phyloP scores from a whole-genome alignment of 2,888 invertebrate genomes.

The Adelognathus sp. region DNA sequence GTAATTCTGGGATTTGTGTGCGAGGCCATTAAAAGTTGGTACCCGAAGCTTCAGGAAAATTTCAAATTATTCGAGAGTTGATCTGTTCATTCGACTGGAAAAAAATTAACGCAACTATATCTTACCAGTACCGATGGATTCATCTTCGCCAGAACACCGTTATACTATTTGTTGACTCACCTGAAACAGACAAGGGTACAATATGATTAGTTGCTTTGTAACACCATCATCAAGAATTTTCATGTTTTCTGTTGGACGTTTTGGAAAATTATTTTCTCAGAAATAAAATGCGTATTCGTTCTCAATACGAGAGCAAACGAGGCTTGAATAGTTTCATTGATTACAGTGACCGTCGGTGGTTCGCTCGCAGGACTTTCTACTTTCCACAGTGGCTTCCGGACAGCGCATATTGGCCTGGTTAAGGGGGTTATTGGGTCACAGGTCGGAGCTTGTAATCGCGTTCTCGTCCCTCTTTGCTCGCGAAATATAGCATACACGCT shows the following conservation, averaged over 20 bases:
- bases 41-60: not conserved
- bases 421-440: slow-evolving; percentile 56
- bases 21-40: not conserved
- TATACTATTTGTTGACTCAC: slow-evolving; percentile 35
- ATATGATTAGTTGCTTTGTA: not conserved
- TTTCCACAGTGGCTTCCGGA: slow-evolving; percentile 29
- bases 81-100: not conserved
- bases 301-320: slow-evolving; percentile 13
- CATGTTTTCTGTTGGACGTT: not conserved
- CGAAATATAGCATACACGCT: slow-evolving; percentile 49
- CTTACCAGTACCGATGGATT: slow-evolving; percentile 18
- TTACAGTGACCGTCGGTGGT: not conserved
- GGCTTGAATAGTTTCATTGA: slow-evolving; percentile 19
- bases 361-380: slow-evolving; percentile 32
- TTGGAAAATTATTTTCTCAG: not conserved
- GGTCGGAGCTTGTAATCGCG: slow-evolving; percentile 49
- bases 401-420: slow-evolving; percentile 41
- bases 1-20: not conserved
- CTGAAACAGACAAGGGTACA: slow-evolving; percentile 43
- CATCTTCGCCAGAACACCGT: not conserved
- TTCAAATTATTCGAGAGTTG: not conserved
- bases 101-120: not conserved
- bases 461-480: slow-evolving; percentile 49
- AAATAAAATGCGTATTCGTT: not conserved
- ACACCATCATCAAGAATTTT: not conserved